Conservation (phyloP, 2,797 vertebrate genomes). For the Cyprinodon diabolis region DNA sequence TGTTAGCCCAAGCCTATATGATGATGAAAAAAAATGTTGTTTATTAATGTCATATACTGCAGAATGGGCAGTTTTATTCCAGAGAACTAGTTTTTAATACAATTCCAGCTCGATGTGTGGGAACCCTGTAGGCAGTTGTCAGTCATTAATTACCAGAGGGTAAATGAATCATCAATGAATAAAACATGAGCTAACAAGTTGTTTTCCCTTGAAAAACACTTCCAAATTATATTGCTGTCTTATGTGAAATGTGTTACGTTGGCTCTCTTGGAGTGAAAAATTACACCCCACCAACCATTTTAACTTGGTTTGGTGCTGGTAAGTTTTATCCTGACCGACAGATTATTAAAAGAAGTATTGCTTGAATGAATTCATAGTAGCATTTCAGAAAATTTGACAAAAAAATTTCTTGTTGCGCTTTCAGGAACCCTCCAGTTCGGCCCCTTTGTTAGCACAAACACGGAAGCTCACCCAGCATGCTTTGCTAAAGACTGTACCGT, state of each 20-base stretch:
- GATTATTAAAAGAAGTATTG: not conserved
- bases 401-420: slow-evolving; percentile 21
- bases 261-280: slow-evolving; percentile 9
- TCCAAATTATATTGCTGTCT: slow-evolving; percentile 6
- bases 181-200: slow-evolving; percentile 10
- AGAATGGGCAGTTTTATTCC: not conserved
- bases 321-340: not conserved
- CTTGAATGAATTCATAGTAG: not conserved
- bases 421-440: slow-evolving; percentile 76
- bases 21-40: not conserved
- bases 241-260: not conserved
- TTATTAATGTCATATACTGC: not conserved
- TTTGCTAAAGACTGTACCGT: slow-evolving; percentile 83
- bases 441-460: slow-evolving; percentile 87
- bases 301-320: not conserved
- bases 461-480: slow-evolving; percentile 85
- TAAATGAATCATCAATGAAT: slow-evolving; percentile 10
- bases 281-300: slow-evolving; percentile 5
- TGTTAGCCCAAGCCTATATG: not conserved
- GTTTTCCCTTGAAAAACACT: not conserved
- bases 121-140: slow-evolving; percentile 1
- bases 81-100: not conserved
- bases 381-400: not conserved
- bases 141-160: not conserved
- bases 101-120: not conserved